Conservation (phyloP, 2,113 vertebrate genomes). For the Clarias batrachus region DNA sequence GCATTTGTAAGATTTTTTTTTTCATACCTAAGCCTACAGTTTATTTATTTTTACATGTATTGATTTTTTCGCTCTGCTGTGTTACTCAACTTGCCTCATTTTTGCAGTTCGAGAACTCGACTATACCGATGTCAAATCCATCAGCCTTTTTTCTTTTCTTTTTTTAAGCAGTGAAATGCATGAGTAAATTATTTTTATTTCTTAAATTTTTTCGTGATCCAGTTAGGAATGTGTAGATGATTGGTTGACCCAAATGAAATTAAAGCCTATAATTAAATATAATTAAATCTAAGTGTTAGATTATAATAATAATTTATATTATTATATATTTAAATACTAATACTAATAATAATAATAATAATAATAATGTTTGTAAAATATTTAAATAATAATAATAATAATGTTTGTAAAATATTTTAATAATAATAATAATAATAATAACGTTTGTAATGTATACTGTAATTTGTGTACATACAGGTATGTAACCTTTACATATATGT, state of each 20-base stretch:
- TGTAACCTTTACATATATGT: not conserved
- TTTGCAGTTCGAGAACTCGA: not conserved
- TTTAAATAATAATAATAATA: too few relatives aligned
- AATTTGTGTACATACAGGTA: not conserved
- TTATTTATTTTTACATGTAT: slow-evolving; percentile 26
- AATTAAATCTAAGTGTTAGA: not conserved
- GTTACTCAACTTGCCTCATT: not conserved
- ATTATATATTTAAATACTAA: too few relatives aligned
- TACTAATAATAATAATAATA: too few relatives aligned
- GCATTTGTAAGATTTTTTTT: not conserved
- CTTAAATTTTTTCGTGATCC: not conserved
- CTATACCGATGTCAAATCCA: not conserved
- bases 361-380: too few relatives aligned
- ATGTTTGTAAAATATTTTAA: too few relatives aligned
- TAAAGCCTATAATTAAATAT: not conserved
- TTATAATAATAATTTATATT: too few relatives aligned
- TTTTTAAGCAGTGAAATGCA: not conserved
- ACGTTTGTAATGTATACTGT: too few relatives aligned
- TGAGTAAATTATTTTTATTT: not conserved
- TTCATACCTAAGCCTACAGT: slow-evolving; percentile 12
- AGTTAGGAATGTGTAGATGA: not conserved
- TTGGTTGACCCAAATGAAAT: too few relatives aligned
- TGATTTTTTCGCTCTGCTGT: not conserved
- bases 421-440: too few relatives aligned
- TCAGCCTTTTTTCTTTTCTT: not conserved